These are phyloP conservation scores for Actinia tenebrosa DNA, from an alignment of 64 coral and sea anemone genomes.

Conservation along the genomic window DNA sequence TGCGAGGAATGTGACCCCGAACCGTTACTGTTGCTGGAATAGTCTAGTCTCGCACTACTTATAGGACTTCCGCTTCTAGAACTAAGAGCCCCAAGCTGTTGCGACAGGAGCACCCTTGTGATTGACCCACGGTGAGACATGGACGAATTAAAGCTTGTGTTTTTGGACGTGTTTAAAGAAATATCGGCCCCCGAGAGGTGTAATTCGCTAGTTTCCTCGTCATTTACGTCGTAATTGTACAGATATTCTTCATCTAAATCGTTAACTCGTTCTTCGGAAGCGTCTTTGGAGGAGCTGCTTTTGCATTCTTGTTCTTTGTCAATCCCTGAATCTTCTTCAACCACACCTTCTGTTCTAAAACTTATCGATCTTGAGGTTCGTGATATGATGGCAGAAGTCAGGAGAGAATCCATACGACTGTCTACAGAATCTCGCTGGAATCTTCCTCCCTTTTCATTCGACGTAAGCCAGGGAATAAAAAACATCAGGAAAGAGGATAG, in stretches of 20 bases:
- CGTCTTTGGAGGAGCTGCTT: background rate
- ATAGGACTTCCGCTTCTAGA: background rate
- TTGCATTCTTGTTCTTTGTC: background rate
- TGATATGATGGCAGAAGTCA: background rate
- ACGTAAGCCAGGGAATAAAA: slow-evolving; percentile 72
- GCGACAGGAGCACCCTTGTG: slow-evolving; percentile 37
- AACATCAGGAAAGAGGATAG: slow-evolving; percentile 74
- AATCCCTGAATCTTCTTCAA: background rate
- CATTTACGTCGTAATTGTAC: background rate
- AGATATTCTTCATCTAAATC: background rate
- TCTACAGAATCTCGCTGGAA: slow-evolving; percentile 57
- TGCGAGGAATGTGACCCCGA: background rate
- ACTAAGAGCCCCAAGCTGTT: background rate
- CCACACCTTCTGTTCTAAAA: background rate
- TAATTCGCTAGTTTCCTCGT: background rate
- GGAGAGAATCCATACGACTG: slow-evolving; percentile 35
- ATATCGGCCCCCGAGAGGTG: background rate
- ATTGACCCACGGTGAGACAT: slow-evolving; percentile 46
- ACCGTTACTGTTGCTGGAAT: background rate
- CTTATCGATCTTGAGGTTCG: background rate
- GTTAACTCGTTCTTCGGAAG: background rate
- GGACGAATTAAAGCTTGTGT: slow-evolving; percentile 31
- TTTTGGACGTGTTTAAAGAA: slow-evolving; percentile 19
- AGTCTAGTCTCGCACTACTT: background rate
- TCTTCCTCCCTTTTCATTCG: slow-evolving; percentile 26